Evolutionary conservation across 2,113 vertebrate genomes (phyloP).

Genomic region (Nannobrachium achirus): DNA sequence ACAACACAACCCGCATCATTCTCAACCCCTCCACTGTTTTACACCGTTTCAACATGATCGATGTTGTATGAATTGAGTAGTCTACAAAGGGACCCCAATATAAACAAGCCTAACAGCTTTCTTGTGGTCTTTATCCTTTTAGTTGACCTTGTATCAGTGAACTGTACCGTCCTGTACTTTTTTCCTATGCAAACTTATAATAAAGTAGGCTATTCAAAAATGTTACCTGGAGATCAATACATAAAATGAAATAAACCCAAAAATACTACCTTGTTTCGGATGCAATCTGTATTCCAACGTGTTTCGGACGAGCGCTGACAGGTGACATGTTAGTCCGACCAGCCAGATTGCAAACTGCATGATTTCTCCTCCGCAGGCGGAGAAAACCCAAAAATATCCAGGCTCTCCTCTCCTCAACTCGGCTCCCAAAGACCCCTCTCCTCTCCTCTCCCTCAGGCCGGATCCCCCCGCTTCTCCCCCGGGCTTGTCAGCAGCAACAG

Average conservation of each 20-base stretch:
- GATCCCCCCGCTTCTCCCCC: slow-evolving; percentile 60
- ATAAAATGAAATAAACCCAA: too few relatives aligned
- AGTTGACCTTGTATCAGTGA: too few relatives aligned
- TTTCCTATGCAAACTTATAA: too few relatives aligned
- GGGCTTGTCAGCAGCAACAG: slow-evolving; percentile 79
- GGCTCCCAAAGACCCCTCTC: slow-evolving; percentile 63
- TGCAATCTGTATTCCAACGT: slow-evolving; percentile 83
- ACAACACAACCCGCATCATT: slow-evolving; percentile 14
- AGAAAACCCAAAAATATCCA: slow-evolving; percentile 41
- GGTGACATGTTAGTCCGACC: slow-evolving; percentile 84
- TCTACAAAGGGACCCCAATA: too few relatives aligned
- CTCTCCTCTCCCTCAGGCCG: slow-evolving; percentile 48
- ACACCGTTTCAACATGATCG: background rate
- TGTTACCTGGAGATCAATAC: too few relatives aligned
- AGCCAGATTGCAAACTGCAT: slow-evolving; percentile 86
- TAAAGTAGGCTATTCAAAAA: too few relatives aligned
- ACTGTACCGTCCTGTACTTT: too few relatives aligned
- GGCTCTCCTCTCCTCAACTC: slow-evolving; percentile 66
- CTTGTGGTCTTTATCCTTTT: too few relatives aligned
- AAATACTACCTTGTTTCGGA: slow-evolving; percentile 86
- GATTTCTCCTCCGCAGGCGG: slow-evolving; percentile 74
- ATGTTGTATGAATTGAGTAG: too few relatives aligned
- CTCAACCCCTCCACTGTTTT: background rate
- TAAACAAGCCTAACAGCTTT: too few relatives aligned
- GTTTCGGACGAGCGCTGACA: slow-evolving; percentile 80